Conservation (phyloP, 2,113 vertebrate species). For the Chlamydotis undulata region DNA sequence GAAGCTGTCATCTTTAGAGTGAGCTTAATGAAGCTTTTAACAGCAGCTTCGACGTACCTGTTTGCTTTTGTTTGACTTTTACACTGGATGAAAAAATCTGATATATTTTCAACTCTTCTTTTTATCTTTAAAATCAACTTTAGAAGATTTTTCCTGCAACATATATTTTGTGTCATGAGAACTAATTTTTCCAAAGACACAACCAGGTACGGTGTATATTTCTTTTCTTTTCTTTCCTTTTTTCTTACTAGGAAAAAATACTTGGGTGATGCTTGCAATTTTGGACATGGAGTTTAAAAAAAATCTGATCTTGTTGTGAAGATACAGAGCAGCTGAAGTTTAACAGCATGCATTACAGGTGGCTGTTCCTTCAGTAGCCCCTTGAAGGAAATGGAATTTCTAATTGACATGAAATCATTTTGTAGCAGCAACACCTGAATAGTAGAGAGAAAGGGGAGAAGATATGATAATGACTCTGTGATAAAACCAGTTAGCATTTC, state of each 20-base stretch:
- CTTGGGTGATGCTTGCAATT: not conserved
- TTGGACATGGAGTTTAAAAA: not conserved
- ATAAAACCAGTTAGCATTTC: constrained; percentile 71
- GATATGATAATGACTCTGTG: constrained; percentile 64
- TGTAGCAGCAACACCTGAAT: constrained; percentile 54
- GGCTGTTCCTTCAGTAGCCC: constrained; percentile 38
- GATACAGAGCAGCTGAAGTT: not conserved
- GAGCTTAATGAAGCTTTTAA: constrained; percentile 24
- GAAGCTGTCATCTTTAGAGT: not conserved
- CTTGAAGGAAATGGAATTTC: constrained; percentile 59
- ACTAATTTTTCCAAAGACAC: not conserved
- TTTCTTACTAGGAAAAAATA: not conserved
- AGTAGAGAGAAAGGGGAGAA: constrained; percentile 41
- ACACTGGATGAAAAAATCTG: not conserved
- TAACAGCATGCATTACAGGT: constrained; percentile 46
- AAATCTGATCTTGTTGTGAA: not conserved
- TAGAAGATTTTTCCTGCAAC: not conserved
- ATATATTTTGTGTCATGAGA: not conserved
- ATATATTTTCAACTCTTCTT: not conserved
- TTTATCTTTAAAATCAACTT: not conserved
- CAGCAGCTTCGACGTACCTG: not conserved
- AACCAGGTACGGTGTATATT: not conserved
- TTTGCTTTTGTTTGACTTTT: not conserved
- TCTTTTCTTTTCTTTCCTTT: not conserved
- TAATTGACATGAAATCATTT: constrained; percentile 57